A percentile compares a stretch with the other conserved stretches of the same genome.
phyloP scores from a whole-genome alignment of 2,888 invertebrate genomes.

The Microctonus hyperodae region DNA sequence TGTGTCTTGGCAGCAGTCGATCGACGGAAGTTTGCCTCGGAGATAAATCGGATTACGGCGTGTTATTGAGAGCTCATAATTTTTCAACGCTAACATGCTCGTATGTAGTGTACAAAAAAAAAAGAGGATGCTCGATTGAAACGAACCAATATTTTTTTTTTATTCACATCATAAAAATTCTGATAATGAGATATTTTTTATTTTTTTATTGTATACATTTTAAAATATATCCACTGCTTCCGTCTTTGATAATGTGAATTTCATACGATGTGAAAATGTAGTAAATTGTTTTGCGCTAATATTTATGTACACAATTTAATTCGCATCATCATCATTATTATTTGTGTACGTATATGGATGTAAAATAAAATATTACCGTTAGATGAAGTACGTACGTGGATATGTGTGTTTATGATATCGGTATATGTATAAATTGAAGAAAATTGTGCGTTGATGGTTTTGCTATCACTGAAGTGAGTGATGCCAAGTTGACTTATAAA shows the following conservation, averaged over 20 bases:
- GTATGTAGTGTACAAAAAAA: constrained; percentile 4
- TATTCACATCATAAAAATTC: background rate
- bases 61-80: constrained; percentile 39
- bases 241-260: too few species aligned
- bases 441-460: constrained; percentile 8
- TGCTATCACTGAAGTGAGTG: background rate
- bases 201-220: background rate
- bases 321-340: background rate
- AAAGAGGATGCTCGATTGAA: constrained; percentile 15
- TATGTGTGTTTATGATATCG: background rate
- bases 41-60: constrained; percentile 39
- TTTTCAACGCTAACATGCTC: constrained; percentile 19
- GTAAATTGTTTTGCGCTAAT: too few species aligned
- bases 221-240: too few species aligned
- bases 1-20: background rate
- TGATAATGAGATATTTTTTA: background rate
- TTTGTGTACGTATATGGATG: background rate
- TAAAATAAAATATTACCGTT: too few species aligned
- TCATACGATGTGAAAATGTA: background rate
- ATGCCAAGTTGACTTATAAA: constrained; percentile 5
- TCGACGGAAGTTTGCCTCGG: constrained; percentile 27
- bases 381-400: too few species aligned
- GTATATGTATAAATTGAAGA: constrained; percentile 8
- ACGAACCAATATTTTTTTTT: constrained; percentile 20
- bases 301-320: background rate